Evolutionary conservation across 1,140 invertebrate species (phyloP), one percentile per base, ranked within the genome.

Genomic region (Neodiprion virginianus): DNA sequence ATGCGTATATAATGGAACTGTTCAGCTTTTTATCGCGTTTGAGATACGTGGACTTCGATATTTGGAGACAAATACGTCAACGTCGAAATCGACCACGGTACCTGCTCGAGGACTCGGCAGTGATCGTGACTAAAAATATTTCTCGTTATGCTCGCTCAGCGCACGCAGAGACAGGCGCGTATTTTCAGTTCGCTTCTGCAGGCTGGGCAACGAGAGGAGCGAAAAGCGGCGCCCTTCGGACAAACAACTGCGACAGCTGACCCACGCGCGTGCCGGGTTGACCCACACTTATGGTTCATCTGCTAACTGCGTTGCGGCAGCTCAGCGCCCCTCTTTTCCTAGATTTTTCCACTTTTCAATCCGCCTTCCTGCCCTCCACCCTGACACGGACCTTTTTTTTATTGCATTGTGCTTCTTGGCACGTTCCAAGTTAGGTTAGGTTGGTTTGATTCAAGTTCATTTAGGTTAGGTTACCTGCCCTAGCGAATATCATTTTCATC

Each of bases 241-340:
- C 85, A 88, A 88, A 88, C 85, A 87, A 83, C 84, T 83, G 53
- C 53, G 85, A 86, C 87, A 88, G 87, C 86, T 87, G 85, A 86
- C 86, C 85, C 84, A 82, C 79, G 83, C 79, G 85, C 82, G 83
- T 84, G 81, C 82, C 75, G 78, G 82, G 80, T 84, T 88, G 86
- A 87, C 86, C 86, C 79, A 83, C 80, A 85, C 86, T 86, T 83
- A 83, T 80, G 84, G 81, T 85, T 88, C 86, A 87, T 88, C 86
- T 88, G 85, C 87, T 86, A 78, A 86, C 82, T 83, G 80, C 82
- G 82, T 79, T 81, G 79, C 76, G 81, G 28, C 0, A 40, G 28
- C 28, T 40, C 1, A 1, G 28, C 28, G 28, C 28, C 28, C 28
- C 28, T 72, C 10, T 53, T 53, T 71, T 53, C 67, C 17, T 9